These are phyloP conservation scores for Myotis brandtii DNA, from an alignment of 2,113 vertebrate genomes.

Conservation along the genomic window DNA sequence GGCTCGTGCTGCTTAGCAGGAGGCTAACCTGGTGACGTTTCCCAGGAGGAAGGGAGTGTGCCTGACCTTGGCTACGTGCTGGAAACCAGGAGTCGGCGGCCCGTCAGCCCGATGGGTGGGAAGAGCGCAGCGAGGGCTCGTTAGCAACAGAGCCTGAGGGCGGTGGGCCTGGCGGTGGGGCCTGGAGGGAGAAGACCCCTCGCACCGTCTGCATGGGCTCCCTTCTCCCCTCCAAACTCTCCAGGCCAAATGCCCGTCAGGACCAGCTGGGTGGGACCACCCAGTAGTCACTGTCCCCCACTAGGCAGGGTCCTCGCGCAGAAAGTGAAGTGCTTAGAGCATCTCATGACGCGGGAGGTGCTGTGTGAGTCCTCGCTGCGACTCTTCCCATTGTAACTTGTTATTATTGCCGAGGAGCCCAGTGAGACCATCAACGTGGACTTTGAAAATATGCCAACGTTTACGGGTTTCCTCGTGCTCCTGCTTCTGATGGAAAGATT, in stretches of 20 bases:
- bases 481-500: background rate
- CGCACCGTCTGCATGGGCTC: background rate
- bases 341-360: background rate
- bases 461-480: background rate
- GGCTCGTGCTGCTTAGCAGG: background rate
- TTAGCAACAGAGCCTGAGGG: background rate
- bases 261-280: background rate
- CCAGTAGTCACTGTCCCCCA: background rate
- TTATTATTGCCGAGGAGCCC: background rate
- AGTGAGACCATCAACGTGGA: background rate
- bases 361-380: background rate
- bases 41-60: background rate
- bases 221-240: background rate
- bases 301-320: too few relatives aligned
- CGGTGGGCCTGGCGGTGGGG: accelerated
- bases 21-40: background rate
- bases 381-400: background rate
- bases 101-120: background rate
- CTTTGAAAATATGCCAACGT: background rate
- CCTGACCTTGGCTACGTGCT: background rate
- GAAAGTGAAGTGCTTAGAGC: background rate
- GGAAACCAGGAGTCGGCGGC: background rate
- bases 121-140: background rate
- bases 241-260: background rate
- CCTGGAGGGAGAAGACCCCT: background rate